phyloP scores from a whole-genome alignment of 2,888 invertebrate species.

The Ophion obscuratus region DNA sequence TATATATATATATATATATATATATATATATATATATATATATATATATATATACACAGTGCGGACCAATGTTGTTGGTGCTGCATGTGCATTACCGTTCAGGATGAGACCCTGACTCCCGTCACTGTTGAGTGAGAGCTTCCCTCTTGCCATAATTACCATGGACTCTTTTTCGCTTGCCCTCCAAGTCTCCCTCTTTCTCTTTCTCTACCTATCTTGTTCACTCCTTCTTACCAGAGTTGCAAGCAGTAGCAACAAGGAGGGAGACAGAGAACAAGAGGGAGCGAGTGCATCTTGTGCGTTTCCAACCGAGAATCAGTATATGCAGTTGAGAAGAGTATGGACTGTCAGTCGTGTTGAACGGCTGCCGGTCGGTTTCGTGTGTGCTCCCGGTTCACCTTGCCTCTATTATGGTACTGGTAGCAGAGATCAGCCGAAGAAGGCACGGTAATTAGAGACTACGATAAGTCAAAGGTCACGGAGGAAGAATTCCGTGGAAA shows the following conservation, averaged over 20 bases:
- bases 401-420: conserved; percentile 37
- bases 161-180: conserved; percentile 28
- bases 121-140: conserved; percentile 65
- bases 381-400: conserved; percentile 54
- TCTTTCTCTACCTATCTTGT: conserved; percentile 1
- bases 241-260: conserved; percentile 47
- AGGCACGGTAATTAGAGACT: conserved; percentile 60
- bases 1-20: not conserved
- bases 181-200: not conserved
- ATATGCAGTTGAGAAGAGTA: conserved; percentile 22
- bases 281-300: conserved; percentile 34
- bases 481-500: conserved; percentile 36
- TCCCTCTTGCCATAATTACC: conserved; percentile 63
- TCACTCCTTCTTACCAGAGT: conserved; percentile 16
- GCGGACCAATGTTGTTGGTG: conserved; percentile 25
- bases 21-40: not conserved
- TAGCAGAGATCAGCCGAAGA: conserved; percentile 48
- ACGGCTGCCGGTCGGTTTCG: conserved; percentile 40
- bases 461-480: conserved; percentile 52
- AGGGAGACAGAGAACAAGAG: conserved; percentile 8
- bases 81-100: conserved; percentile 64
- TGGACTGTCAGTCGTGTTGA: conserved; percentile 48
- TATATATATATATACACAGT: not conserved
- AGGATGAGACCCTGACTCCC: conserved; percentile 58
- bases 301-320: conserved; percentile 16